These are phyloP conservation scores for Quadriops clusia DNA, from an alignment of 2,888 invertebrate genomes.

Conservation along the genomic window DNA sequence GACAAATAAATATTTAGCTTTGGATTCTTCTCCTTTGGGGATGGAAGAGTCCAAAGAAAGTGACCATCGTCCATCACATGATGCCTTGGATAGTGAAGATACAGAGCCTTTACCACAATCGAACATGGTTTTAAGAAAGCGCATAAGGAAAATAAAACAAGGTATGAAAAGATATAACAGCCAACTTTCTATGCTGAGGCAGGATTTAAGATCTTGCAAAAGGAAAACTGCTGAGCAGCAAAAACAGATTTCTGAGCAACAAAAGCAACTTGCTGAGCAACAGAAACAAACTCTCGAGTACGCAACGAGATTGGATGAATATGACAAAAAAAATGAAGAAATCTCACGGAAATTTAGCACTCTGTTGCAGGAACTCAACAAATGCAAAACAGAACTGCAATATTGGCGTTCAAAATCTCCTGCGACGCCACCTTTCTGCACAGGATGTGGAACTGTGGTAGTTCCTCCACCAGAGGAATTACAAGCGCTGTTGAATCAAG, in stretches of 20 bases:
- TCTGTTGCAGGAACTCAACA: constrained; percentile 75
- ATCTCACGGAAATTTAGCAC: constrained; percentile 82
- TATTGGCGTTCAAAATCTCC: constrained; percentile 86
- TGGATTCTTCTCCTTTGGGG: constrained; percentile 47
- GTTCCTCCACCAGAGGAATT: constrained; percentile 47
- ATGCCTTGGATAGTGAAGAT: constrained; percentile 38
- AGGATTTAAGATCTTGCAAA: constrained; percentile 69
- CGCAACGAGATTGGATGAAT: constrained; percentile 75
- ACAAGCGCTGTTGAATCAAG: constrained; percentile 49
- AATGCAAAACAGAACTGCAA: constrained; percentile 83
- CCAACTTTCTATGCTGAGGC: constrained; percentile 65
- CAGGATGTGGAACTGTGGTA: constrained; percentile 56
- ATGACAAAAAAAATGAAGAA: constrained; percentile 84
- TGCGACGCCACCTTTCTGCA: constrained; percentile 58
- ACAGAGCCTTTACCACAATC: constrained; percentile 60
- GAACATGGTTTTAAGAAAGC: constrained; percentile 75
- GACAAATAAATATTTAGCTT: constrained; percentile 44
- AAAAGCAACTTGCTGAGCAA: constrained; percentile 58
- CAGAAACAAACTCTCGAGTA: constrained; percentile 68
- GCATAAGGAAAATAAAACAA: constrained; percentile 78
- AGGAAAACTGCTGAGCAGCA: constrained; percentile 75
- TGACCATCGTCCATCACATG: constrained; percentile 38
- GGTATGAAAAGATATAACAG: constrained; percentile 83
- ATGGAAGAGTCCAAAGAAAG: constrained; percentile 41
- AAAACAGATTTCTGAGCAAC: constrained; percentile 69